phyloP scores from a whole-genome alignment of 2,113 vertebrate species.

The Brachirus orientalis region DNA sequence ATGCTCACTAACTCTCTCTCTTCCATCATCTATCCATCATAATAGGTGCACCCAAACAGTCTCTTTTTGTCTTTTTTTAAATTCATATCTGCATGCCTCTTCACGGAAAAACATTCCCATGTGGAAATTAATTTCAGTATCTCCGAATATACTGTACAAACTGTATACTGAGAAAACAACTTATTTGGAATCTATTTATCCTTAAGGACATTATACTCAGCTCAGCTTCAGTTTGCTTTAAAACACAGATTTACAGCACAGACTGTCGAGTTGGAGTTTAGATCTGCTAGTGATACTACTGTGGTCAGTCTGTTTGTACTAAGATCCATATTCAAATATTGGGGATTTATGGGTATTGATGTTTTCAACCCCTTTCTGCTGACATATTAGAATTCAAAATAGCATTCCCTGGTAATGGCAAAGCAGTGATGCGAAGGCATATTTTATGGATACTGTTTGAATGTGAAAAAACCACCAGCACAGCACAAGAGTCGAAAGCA shows the following conservation, averaged over 20 bases:
- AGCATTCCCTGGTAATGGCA: conserved; percentile 60
- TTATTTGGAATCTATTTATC: conserved; percentile 59
- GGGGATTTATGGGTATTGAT: conserved; percentile 75
- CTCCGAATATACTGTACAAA: conserved; percentile 36
- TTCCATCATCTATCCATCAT: conserved; percentile 21
- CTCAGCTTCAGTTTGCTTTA: conserved; percentile 44
- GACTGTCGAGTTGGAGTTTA: conserved; percentile 53
- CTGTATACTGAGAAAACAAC: conserved; percentile 24
- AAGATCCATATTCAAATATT: conserved; percentile 76
- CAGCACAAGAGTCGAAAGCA: conserved; percentile 30
- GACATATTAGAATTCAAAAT: conserved; percentile 70
- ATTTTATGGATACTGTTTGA: conserved; percentile 71
- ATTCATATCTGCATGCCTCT: too few species aligned
- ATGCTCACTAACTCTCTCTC: background rate
- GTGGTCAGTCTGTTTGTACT: conserved; percentile 64
- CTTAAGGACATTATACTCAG: conserved; percentile 43
- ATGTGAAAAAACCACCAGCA: conserved; percentile 69
- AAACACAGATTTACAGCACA: conserved; percentile 52
- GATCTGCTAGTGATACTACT: conserved; percentile 45
- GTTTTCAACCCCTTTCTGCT: conserved; percentile 75
- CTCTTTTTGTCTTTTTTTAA: too few species aligned
- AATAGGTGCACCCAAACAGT: background rate
- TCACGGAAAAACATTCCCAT: conserved; percentile 20
- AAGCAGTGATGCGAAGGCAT: conserved; percentile 64
- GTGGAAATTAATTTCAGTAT: conserved; percentile 45